Evolutionary conservation across 2,888 invertebrate genomes (phyloP), one percentile per base, ranked within the genome.

Genomic region (Druceiella hillmani): DNA sequence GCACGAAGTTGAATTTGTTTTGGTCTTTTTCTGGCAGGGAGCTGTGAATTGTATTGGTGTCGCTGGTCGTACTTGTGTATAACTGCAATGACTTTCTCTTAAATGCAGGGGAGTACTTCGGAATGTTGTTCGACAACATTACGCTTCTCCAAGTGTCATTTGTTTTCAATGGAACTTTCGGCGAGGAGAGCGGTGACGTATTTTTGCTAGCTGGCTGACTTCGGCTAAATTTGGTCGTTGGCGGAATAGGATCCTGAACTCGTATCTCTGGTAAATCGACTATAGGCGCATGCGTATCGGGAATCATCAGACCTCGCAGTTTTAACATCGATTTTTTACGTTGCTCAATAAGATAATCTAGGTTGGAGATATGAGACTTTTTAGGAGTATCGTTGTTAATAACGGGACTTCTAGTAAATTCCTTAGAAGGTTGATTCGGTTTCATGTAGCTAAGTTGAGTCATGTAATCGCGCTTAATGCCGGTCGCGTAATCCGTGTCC

Each of bases 271-370:
- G 88, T 53, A 91, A 66, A 62, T 87, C 87, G 31, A 83, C 69
- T 34, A 81, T 76, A 22, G 80, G 76, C 12, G 61, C 60, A 55
- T 79, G 78, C 37, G 74, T 70, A 63, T 91, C 90, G 3, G 91
- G 91, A 56, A 92, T 92, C 17, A 89, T 86, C 51, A 92, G 66
- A n/a, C 90, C 91, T 54, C 89, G 77, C 41, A 92, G 63, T 61
- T 90, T 91, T 2, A 88, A 87, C 63, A 89, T 79, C 12, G 85
- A 84, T 55, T 83, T 83, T 48, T 83, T 79, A 38, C 90, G 75
- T 57, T 89, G 87, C 60, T 90, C 90, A 50, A 87, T 77, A 48
- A 90, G 64, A 50, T 82, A 80, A 52, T 81, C 83, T 53, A 87
- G 72, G 43, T 83, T 82, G 2, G 77, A 77, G 56, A 78, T 77